A percentile compares a stretch with the other conserved stretches of the same genome.
phyloP scores from a whole-genome alignment of 2,797 vertebrate genomes.

The Gallinago nigripennis region DNA sequence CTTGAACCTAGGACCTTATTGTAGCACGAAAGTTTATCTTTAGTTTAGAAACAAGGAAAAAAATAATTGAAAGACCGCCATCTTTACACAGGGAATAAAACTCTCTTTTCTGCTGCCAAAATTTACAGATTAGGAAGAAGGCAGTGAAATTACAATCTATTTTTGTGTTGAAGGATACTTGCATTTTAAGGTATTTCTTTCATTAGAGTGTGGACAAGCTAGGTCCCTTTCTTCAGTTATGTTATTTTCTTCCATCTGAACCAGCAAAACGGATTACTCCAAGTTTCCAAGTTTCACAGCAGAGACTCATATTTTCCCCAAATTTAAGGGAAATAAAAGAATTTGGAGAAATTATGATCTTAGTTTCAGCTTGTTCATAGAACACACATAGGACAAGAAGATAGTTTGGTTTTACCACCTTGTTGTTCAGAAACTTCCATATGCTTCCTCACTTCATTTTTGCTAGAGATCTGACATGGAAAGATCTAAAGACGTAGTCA shows the following conservation, averaged over 20 bases:
- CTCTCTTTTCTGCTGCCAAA: background rate
- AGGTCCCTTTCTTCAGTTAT: background rate
- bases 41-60: background rate
- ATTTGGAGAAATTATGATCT: background rate
- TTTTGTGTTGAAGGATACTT: background rate
- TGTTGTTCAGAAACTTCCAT: background rate
- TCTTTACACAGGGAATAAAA: background rate
- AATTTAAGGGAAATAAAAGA: background rate
- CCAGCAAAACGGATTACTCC: background rate
- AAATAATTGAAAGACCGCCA: background rate
- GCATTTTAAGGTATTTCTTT: background rate
- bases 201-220: background rate
- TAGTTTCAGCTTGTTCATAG: background rate
- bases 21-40: background rate
- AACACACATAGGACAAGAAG: background rate
- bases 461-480: background rate
- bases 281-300: background rate
- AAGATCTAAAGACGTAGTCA: background rate
- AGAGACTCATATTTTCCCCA: background rate
- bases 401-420: background rate
- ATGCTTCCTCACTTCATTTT: background rate
- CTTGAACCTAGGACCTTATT: background rate
- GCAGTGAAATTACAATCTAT: background rate
- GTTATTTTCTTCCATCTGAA: background rate
- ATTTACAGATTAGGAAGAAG: background rate